Evolutionary conservation across 2,888 invertebrate genomes (phyloP).

Genomic region (Drosophila seclusa): DNA sequence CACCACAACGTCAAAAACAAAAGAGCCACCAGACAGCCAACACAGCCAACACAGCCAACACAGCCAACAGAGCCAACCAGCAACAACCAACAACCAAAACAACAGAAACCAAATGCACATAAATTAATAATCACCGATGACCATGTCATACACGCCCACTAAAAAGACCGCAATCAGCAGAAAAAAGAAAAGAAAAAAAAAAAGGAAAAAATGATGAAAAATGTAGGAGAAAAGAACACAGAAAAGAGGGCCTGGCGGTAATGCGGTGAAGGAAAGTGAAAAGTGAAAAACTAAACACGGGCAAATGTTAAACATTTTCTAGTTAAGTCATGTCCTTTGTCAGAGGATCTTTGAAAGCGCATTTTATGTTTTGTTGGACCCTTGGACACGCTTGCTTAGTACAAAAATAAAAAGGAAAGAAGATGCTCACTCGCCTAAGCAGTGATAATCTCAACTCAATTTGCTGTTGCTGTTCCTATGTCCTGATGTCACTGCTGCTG

Average conservation of each 20-base stretch:
- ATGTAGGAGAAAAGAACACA: slow-evolving; percentile 8
- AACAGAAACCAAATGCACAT: slow-evolving; percentile 30
- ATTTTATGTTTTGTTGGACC: slow-evolving; percentile 15
- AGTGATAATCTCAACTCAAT: slow-evolving; percentile 76
- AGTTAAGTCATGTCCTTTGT: slow-evolving; percentile 70
- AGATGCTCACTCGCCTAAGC: slow-evolving; percentile 37
- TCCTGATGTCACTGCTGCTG: slow-evolving; percentile 13
- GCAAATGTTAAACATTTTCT: slow-evolving; percentile 65
- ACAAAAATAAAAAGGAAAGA: not conserved
- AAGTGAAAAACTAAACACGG: slow-evolving; percentile 38
- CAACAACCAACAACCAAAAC: slow-evolving; percentile 23
- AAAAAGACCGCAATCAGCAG: slow-evolving; percentile 28
- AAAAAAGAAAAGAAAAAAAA: slow-evolving; percentile 14
- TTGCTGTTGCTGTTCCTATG: slow-evolving; percentile 24
- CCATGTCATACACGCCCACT: slow-evolving; percentile 79
- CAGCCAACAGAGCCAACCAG: slow-evolving; percentile 18
- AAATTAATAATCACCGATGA: slow-evolving; percentile 80
- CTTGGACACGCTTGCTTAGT: slow-evolving; percentile 64
- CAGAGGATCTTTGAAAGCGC: slow-evolving; percentile 9
- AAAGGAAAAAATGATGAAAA: slow-evolving; percentile 6
- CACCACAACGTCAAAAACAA: slow-evolving; percentile 36
- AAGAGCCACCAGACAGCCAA: slow-evolving; percentile 30
- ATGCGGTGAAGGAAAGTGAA: slow-evolving; percentile 37
- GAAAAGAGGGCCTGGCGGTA: not conserved
- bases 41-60: slow-evolving; percentile 31